Percentiles rank a stretch among this genome's conserved stretches.
phyloP scores from a whole-genome alignment of 2,888 invertebrate genomes.

The Hoplodrina blanda region DNA sequence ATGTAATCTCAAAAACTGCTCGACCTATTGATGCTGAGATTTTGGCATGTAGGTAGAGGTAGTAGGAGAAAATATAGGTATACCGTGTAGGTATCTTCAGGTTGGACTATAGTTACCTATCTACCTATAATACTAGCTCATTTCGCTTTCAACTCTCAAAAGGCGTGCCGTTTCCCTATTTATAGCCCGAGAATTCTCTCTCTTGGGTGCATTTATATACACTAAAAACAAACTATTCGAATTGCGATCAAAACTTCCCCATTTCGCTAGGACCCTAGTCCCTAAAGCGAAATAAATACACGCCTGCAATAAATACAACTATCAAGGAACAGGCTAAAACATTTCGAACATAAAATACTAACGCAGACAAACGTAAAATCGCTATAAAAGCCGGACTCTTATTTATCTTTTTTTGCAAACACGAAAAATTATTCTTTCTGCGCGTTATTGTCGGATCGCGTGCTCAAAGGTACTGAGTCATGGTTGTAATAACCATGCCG shows the following conservation, averaged over 20 bases:
- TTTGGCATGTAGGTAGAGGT: too few species aligned
- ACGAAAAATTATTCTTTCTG: conserved; percentile 55
- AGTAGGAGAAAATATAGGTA: too few species aligned
- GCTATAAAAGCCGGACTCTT: conserved; percentile 46
- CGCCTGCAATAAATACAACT: conserved; percentile 32
- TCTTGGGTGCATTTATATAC: conserved; percentile 35
- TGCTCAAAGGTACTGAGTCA: conserved; percentile 67
- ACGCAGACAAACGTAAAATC: conserved; percentile 35
- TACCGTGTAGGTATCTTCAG: too few species aligned
- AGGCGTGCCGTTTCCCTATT: background rate
- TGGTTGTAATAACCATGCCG: conserved; percentile 65
- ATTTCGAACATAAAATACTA: conserved; percentile 42
- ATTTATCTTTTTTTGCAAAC: conserved; percentile 61
- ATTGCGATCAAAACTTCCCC: conserved; percentile 29
- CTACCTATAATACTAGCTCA: background rate
- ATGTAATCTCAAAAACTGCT: too few species aligned
- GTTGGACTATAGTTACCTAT: background rate
- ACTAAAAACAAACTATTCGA: conserved; percentile 50
- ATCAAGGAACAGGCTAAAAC: conserved; percentile 29
- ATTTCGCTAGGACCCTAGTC: conserved; percentile 34
- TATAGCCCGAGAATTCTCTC: background rate
- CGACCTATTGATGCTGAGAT: too few species aligned
- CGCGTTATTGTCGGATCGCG: conserved; percentile 72
- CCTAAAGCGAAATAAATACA: conserved; percentile 44
- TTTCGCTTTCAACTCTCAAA: background rate